Conservation (phyloP, 2,113 vertebrate species). For the Tyto alba region DNA sequence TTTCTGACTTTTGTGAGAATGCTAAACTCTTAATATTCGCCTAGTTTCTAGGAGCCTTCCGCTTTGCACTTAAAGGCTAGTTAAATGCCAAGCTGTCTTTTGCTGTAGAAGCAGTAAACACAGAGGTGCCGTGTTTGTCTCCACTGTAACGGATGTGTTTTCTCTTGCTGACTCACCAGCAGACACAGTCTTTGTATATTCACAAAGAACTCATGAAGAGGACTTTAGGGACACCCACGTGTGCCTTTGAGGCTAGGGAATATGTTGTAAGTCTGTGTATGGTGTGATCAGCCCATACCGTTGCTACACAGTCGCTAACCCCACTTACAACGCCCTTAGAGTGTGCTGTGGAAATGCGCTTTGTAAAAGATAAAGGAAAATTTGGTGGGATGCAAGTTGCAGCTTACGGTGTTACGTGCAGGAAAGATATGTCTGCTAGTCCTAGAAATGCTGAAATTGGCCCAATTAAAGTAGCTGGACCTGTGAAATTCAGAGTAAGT, state of each 20-base stretch:
- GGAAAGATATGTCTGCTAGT: neutral
- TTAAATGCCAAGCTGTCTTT: neutral
- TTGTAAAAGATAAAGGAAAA: neutral
- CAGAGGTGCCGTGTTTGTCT: neutral
- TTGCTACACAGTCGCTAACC: conserved; percentile 77
- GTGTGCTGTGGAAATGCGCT: conserved; percentile 25
- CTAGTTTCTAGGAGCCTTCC: neutral
- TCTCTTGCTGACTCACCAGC: conserved; percentile 81
- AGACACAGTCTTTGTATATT: conserved; percentile 88
- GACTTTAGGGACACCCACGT: conserved; percentile 93
- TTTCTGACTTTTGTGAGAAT: neutral
- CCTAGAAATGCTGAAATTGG: conserved; percentile 58
- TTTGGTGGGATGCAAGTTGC: neutral
- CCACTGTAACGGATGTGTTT: conserved; percentile 75
- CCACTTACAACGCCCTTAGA: conserved; percentile 41
- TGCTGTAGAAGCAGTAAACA: conserved; percentile 43
- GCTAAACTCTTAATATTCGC: neutral
- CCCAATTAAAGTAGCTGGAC: neutral
- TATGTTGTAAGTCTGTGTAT: conserved; percentile 91
- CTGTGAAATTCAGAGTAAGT: neutral
- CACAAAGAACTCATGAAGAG: conserved; percentile 98
- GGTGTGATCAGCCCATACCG: conserved; percentile 48
- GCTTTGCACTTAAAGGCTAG: neutral
- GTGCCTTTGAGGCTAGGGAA: conserved; percentile 95
- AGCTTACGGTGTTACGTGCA: neutral